Conservation (phyloP, 2,113 vertebrate species). For the Lagopus leucura region DNA sequence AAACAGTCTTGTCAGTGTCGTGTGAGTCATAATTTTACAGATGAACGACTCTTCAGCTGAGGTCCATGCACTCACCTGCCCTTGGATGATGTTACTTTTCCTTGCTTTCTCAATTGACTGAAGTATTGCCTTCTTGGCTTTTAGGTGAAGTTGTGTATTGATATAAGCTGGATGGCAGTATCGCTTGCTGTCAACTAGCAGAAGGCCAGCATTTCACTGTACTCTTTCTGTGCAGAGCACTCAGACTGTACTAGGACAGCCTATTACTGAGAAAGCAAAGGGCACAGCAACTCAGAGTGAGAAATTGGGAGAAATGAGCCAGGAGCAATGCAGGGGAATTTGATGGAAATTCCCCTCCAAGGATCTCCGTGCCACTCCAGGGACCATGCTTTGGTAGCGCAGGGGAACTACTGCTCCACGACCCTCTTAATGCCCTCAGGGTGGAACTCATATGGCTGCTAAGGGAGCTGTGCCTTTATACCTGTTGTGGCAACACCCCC, state of each 20-base stretch:
- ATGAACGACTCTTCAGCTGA: neutral
- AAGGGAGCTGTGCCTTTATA: accelerated
- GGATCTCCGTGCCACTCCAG: accelerated
- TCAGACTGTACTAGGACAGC: accelerated
- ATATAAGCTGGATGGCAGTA: too few relatives aligned
- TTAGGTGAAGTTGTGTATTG: too few relatives aligned
- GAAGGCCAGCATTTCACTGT: neutral
- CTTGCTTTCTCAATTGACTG: neutral
- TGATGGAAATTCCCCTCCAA: too few relatives aligned
- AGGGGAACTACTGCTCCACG: accelerated
- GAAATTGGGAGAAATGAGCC: neutral
- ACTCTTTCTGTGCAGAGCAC: neutral
- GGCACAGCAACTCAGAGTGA: neutral
- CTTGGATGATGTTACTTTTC: neutral
- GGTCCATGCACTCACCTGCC: neutral
- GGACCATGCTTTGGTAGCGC: neutral
- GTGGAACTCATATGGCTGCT: accelerated
- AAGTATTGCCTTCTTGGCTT: neutral
- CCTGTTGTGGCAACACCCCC: neutral
- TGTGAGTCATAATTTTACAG: neutral
- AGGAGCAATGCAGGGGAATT: neutral
- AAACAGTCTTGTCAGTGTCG: neutral
- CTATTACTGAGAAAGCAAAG: neutral
- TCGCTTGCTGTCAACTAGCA: neutral
- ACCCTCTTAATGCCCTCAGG: neutral